Evolutionary conservation across 2,113 vertebrate species (phyloP).

Genomic region (Potamarius usumacintae): DNA sequence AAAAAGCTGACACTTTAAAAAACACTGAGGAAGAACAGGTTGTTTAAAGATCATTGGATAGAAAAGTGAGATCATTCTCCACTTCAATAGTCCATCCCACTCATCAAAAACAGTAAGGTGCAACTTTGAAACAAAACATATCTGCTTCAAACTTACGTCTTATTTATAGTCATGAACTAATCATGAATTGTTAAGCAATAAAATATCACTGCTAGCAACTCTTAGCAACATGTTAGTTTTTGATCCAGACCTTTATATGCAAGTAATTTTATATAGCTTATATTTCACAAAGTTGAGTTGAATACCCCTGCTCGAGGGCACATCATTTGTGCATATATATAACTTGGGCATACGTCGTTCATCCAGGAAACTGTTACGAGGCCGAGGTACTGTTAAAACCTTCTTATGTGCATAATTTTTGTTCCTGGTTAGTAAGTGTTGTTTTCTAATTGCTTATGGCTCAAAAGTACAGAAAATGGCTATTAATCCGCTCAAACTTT

Average conservation of each 20-base stretch:
- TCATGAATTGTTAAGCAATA: neutral
- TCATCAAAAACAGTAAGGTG: neutral
- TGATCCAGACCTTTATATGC: neutral
- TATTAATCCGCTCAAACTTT: too few relatives aligned
- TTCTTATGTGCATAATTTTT: neutral
- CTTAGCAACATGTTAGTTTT: neutral
- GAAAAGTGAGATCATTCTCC: neutral
- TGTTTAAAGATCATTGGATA: neutral
- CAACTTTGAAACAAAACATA: neutral
- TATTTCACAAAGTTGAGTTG: neutral
- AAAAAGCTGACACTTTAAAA: neutral
- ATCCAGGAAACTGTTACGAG: neutral
- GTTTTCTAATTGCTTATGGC: too few relatives aligned
- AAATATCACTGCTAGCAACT: neutral
- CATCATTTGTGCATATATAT: neutral
- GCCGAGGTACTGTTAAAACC: neutral
- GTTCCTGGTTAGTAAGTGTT: too few relatives aligned
- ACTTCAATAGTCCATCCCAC: neutral
- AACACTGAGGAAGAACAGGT: neutral
- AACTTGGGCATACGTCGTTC: neutral
- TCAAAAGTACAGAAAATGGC: too few relatives aligned
- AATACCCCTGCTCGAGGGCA: neutral
- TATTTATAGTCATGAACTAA: neutral
- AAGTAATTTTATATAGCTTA: neutral
- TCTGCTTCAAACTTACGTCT: neutral